Base-by-base conservation (phyloP, 2,113 vertebrate species). In the Notarius quadriscutis region DNA sequence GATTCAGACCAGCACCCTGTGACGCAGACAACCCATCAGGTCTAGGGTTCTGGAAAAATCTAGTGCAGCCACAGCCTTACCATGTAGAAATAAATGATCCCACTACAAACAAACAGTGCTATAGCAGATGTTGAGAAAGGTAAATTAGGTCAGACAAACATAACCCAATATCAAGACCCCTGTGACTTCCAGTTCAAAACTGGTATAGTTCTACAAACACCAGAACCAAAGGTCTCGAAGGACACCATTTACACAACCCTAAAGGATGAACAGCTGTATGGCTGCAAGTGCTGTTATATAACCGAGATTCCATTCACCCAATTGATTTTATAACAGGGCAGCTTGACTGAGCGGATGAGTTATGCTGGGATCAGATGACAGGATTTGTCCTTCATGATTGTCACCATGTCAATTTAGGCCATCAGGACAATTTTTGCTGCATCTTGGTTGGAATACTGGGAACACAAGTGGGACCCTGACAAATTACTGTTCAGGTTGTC, bases 301-400 rank as follows among this genome's bases (percentile, higher is more conserved):
- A 89, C 81, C 77, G 27, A 65, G 62, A 60, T 63, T 67, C 60
- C 62, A 34, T 51, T 77, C n/a, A 63, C 9, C 14, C 41, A 78
- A 89, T 88, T 50, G 77, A 89, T 90, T 90, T 86, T 34, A 74
- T 75, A 57, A 72, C 82, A 48, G 51, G 77, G 89, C 58, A 69
- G 84, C 82, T 11, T 82, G 69, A 84, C 27, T 48, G 62, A 57
- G 63, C 2, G 9, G 57, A 84, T 34, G 18, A 74, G 51, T 88
- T 74, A 57, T 41, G 41, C 41, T 41, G 41, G 41, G 41, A 41
- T 41, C 41, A 41, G 41, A 41, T 4, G 0, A 4, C 41, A 41
- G 3, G 41, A 41, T 41, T 41, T 41, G 41, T 41, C 41, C 41
- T 41, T 41, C 41, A 41, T 41, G 41, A 41, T 41, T 0, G 41